Evolutionary conservation across 2,113 vertebrate species (phyloP).

Genomic region (Alligator sinensis): DNA sequence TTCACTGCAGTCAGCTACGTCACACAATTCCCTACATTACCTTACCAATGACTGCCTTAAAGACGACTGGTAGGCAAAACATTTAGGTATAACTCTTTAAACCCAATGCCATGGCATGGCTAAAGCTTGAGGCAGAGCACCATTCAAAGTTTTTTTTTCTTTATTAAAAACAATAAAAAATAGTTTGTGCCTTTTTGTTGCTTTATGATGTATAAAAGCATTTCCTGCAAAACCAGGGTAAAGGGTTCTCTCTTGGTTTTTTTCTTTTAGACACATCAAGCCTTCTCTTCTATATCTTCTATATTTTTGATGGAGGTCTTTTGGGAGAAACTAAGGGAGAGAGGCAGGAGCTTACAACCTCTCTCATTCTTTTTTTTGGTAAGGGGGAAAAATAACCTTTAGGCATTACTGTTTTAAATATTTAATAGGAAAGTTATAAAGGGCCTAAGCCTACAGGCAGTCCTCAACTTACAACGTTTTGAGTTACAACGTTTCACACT

Average conservation of each 20-base stretch:
- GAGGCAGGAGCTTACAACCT: not conserved
- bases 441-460: too few species aligned
- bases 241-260: too few species aligned
- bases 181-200: not conserved
- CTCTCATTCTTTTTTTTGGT: not conserved
- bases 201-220: not conserved
- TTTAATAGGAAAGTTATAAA: not conserved
- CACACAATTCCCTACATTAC: not conserved
- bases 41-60: not conserved
- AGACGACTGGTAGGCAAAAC: not conserved
- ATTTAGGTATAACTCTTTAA: not conserved
- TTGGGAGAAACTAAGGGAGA: too few species aligned
- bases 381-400: not conserved
- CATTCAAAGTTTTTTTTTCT: not conserved
- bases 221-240: not conserved
- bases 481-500: too few species aligned
- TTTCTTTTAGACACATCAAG: too few species aligned
- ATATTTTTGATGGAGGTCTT: too few species aligned
- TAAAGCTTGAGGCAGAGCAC: not conserved
- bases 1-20: not conserved
- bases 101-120: accelerated
- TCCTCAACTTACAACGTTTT: too few species aligned
- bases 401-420: not conserved
- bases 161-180: not conserved
- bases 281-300: too few species aligned